A percentile compares a stretch with the other conserved stretches of the same genome.
These are phyloP conservation scores for Octopus sinensis DNA, from an alignment of 1,140 invertebrate species.

Conservation along the genomic window DNA sequence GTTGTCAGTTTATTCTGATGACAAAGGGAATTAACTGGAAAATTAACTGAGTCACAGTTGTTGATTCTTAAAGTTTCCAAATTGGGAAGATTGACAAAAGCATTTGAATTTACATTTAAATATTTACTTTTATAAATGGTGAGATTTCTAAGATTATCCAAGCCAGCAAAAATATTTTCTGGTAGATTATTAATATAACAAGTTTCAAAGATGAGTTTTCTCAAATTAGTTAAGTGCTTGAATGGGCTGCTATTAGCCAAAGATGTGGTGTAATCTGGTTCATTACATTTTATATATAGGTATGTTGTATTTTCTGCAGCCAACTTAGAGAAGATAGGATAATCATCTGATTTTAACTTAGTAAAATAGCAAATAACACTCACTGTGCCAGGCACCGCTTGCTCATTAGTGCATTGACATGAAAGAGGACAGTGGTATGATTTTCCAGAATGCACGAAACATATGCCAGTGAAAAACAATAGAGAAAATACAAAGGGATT, in stretches of 20 bases:
- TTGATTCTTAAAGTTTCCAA: not conserved
- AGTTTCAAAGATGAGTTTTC: not conserved
- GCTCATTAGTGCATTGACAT: not conserved
- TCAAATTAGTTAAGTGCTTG: not conserved
- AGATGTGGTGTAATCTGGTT: not conserved
- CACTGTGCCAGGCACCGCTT: not conserved
- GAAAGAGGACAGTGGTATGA: not conserved
- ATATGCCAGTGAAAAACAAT: too few relatives aligned
- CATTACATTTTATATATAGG: not conserved
- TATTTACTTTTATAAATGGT: not conserved
- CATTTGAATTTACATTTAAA: not conserved
- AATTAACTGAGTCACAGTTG: not conserved
- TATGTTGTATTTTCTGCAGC: not conserved
- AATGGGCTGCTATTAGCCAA: not conserved
- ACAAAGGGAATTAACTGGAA: not conserved
- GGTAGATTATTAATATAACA: not conserved
- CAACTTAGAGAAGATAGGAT: not conserved
- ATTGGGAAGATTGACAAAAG: not conserved
- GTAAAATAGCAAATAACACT: not conserved
- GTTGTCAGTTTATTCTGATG: not conserved
- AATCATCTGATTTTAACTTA: not conserved
- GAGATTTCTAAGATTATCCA: not conserved
- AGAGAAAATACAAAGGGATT: too few relatives aligned
- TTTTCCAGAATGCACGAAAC: too few relatives aligned
- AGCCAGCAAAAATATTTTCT: not conserved